Base-by-base conservation (phyloP, 1,140 invertebrate species). In the Euwallacea similis region DNA sequence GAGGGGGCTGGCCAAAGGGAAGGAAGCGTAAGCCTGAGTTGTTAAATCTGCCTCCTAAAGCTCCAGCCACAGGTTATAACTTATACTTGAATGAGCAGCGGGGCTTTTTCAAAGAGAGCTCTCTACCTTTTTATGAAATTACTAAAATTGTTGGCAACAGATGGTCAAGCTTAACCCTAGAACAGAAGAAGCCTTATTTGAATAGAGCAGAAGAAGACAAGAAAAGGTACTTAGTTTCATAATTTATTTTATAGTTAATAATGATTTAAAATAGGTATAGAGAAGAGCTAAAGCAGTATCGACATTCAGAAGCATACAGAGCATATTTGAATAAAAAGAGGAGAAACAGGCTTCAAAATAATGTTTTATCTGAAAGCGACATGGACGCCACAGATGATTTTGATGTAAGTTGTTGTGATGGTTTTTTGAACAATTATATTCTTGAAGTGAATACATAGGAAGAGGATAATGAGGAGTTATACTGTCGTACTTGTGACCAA, bases 1-100 rank as follows among this genome's bases (percentile, higher is more conserved):
- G 85, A 79, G 86, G 87, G 69, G 87, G 87, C 2, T 88, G 87
- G 87, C 87, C 87, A 6, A 88, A 88, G 81, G 87, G 87, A 0
- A 83, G 86, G 47, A 87, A 86, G 77, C 74, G 87, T 46, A 88
- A 87, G 78, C 84, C 83, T 15, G 83, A 84, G 65, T 63, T 82
- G 56, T 77, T 84, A 16, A 81, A 84, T 71, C 80, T 83, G 59
- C 83, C 85, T 10, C 87, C 86, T 10, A 85, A 86, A 78, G 86
- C 86, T 42, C 87, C 87, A 15, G 81, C 83, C 10, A 86, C 86
- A 15, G 86, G 85, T 13, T 87, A 87, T 79, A 85, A 86, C 61
- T 74, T 86, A 21, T 87, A 85, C 81, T 80, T 87, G 15, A 86
- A 86, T 72, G 85, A 86, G 68, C 82, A 86, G 73, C 77, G 86